A percentile compares a stretch with the other conserved stretches of the same genome.
Evolutionary conservation across 2,888 invertebrate genomes (phyloP).

Genomic region (Eledone cirrhosa): DNA sequence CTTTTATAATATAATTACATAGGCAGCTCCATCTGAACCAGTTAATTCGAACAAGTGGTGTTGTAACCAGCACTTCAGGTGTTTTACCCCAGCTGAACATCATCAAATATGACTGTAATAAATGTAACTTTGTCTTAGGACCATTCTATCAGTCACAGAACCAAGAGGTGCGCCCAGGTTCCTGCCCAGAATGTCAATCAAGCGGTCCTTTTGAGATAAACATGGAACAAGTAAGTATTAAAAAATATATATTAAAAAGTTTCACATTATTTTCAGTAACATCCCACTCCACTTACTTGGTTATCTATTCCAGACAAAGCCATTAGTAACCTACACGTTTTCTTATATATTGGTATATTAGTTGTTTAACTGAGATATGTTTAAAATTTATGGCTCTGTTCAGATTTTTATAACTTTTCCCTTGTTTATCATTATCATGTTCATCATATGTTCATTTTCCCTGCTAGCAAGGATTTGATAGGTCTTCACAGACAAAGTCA

Average conservation of each 20-base stretch:
- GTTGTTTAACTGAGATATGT: too few relatives aligned
- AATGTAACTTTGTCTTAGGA: slow-evolving; percentile 93
- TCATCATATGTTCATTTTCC: too few relatives aligned
- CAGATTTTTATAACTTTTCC: too few relatives aligned
- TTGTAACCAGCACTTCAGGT: slow-evolving; percentile 94
- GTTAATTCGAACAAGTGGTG: slow-evolving; percentile 90
- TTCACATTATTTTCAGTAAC: too few relatives aligned
- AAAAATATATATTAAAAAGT: neutral
- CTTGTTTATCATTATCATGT: too few relatives aligned
- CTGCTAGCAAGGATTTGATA: too few relatives aligned
- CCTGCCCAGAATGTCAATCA: slow-evolving; percentile 98
- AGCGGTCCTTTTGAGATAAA: slow-evolving; percentile 95
- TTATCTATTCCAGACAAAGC: too few relatives aligned
- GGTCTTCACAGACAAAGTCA: too few relatives aligned
- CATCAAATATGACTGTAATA: slow-evolving; percentile 96
- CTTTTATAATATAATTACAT: neutral
- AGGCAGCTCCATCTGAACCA: slow-evolving; percentile 82
- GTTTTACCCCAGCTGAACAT: slow-evolving; percentile 89
- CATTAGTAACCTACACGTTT: too few relatives aligned
- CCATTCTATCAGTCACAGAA: slow-evolving; percentile 95
- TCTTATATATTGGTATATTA: too few relatives aligned
- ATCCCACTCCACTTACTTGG: too few relatives aligned
- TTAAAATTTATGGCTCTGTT: too few relatives aligned
- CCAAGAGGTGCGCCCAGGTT: slow-evolving; percentile 92
- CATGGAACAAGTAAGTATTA: slow-evolving; percentile 78